A percentile compares a stretch with the other conserved stretches of the same genome.
phyloP scores from a whole-genome alignment of 2,113 vertebrate genomes.

The Heliornis fulica region DNA sequence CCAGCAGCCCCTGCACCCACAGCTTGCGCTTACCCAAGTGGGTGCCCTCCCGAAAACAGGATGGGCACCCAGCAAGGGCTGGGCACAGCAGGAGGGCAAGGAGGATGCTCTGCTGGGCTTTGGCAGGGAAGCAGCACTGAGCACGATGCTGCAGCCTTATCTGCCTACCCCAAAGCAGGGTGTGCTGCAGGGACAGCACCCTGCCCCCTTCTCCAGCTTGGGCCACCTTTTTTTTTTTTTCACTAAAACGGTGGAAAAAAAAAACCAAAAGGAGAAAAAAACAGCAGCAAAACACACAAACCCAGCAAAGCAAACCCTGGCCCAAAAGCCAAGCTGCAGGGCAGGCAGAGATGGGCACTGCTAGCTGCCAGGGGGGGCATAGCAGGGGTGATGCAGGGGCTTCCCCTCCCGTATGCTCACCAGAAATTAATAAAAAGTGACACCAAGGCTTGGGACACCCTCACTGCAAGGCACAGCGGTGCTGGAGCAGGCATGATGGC shows the following conservation, averaged over 20 bases:
- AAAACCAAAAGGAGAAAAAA: no score
- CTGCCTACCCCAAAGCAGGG: constrained; percentile 31
- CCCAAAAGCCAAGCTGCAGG: neutral
- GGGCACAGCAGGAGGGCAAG: neutral
- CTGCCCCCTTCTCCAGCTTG: neutral
- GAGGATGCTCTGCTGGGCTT: neutral
- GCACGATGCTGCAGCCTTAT: neutral
- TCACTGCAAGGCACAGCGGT: rapidly evolving
- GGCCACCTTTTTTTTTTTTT: neutral
- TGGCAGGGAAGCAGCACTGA: neutral
- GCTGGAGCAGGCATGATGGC: rapidly evolving
- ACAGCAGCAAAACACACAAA: neutral
- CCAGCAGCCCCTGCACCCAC: neutral
- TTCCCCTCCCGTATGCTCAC: neutral
- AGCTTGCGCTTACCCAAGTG: neutral
- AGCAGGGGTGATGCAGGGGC: neutral
- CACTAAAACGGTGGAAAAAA: neutral
- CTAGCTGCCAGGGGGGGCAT: no score
- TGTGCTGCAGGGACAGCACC: neutral
- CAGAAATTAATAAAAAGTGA: neutral
- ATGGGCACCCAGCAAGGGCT: neutral
- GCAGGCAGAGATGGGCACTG: neutral
- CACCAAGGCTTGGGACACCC: neutral
- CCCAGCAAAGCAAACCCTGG: neutral
- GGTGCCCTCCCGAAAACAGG: rapidly evolving